These are phyloP conservation scores for Microtus oregoni DNA, from an alignment of 2,113 vertebrate species.

Conservation along the genomic window DNA sequence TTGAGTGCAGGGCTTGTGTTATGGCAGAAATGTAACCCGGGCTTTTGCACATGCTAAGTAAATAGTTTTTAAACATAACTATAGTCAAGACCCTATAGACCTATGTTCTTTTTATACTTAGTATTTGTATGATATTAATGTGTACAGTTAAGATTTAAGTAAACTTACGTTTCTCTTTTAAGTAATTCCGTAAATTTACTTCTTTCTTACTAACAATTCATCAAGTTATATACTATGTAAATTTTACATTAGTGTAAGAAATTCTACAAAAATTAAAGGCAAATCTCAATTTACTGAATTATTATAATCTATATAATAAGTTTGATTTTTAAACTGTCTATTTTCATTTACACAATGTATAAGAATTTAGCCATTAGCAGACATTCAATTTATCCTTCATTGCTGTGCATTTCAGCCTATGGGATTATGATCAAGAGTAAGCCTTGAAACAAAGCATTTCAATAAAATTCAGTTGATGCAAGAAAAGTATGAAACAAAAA, in stretches of 20 bases:
- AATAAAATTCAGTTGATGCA: not conserved
- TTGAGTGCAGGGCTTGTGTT: not conserved
- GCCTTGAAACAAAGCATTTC: not conserved
- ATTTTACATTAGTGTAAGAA: not conserved
- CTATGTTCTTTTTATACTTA: not conserved
- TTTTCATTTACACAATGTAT: not conserved
- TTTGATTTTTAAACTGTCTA: not conserved
- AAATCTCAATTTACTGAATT: not conserved
- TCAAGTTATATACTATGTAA: not conserved
- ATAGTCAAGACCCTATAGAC: not conserved
- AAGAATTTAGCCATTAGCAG: not conserved
- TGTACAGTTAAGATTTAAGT: not conserved
- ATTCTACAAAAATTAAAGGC: not conserved
- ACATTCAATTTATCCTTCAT: not conserved
- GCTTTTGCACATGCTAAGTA: not conserved
- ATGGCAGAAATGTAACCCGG: not conserved
- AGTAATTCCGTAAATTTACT: not conserved
- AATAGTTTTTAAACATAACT: not conserved
- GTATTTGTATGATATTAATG: not conserved
- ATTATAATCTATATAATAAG: not conserved
- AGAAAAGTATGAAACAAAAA: not conserved
- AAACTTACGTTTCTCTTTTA: not conserved
- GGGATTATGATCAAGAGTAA: not conserved
- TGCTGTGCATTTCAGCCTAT: accelerated
- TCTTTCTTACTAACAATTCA: not conserved